phyloP scores from a whole-genome alignment of 2,113 vertebrate species.

The Chloropsis cyanopogon region DNA sequence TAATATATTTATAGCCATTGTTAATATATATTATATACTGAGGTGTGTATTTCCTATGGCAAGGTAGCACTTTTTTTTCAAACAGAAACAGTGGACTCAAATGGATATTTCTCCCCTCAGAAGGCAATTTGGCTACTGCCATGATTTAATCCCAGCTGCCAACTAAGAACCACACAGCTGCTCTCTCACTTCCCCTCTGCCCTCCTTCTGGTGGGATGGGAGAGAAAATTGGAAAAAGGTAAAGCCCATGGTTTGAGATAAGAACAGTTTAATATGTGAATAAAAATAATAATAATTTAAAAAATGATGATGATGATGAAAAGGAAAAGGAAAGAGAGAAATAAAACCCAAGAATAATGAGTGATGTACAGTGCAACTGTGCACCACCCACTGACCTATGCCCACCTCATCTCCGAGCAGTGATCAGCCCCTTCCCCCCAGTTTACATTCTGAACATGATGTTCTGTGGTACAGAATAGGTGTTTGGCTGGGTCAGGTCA shows the following conservation, averaged over 20 bases:
- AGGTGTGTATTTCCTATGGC: neutral
- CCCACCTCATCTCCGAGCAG: neutral
- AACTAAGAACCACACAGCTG: neutral
- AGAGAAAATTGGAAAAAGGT: neutral
- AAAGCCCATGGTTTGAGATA: neutral
- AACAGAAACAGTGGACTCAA: neutral
- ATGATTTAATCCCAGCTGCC: neutral
- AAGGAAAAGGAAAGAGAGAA: neutral
- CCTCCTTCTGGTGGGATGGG: neutral
- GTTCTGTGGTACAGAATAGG: neutral
- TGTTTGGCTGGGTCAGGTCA: neutral
- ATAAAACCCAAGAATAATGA: neutral
- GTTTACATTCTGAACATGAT: neutral
- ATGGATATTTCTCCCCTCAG: neutral
- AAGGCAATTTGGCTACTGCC: neutral
- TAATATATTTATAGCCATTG: neutral
- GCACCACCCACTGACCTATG: neutral
- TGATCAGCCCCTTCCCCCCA: neutral
- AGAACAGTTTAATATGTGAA: neutral
- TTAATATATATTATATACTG: neutral
- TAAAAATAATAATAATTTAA: neutral
- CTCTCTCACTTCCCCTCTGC: fast-evolving
- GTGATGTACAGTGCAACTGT: neutral
- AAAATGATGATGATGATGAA: neutral
- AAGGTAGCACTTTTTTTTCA: neutral